A percentile compares a stretch with the other conserved stretches of the same genome.
These are phyloP conservation scores for Daktulosphaira vitifoliae DNA, from an alignment of 1,140 invertebrate genomes.

Conservation along the genomic window DNA sequence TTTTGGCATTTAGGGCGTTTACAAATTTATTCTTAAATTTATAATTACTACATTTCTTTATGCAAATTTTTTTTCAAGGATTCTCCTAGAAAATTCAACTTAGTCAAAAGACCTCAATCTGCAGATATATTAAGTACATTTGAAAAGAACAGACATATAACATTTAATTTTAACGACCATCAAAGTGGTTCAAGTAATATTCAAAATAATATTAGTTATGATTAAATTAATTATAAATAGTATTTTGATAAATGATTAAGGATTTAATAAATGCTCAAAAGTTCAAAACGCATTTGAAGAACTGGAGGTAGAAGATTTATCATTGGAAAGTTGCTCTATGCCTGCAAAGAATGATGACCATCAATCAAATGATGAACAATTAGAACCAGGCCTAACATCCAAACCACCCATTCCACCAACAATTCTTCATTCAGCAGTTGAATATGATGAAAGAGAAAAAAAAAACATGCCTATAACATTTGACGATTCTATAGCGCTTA, in stretches of 20 bases:
- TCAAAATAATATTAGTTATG: background rate
- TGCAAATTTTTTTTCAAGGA: constrained; percentile 1
- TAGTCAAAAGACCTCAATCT: constrained; percentile 7
- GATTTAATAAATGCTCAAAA: too few species aligned
- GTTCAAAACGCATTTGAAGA: background rate
- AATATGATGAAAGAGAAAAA: background rate
- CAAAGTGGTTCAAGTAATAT: background rate
- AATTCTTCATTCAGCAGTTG: too few species aligned
- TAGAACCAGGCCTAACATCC: constrained; percentile 37
- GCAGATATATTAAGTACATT: constrained; percentile 3
- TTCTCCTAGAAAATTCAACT: background rate
- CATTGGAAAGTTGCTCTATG: background rate
- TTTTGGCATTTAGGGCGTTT: too few species aligned
- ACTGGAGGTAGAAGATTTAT: background rate
- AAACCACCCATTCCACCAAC: constrained; percentile 38
- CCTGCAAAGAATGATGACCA: background rate
- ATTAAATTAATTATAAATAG: too few species aligned
- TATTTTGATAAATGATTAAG: too few species aligned
- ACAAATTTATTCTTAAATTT: background rate
- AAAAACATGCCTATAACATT: constrained; percentile 1
- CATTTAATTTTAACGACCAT: constrained; percentile 9
- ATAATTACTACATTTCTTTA: background rate
- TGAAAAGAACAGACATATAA: background rate
- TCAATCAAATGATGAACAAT: background rate
- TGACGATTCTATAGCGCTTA: constrained; percentile 40